These are phyloP conservation scores for Phorcus lineatus DNA, from an alignment of 2,888 invertebrate genomes.

Conservation along the genomic window DNA sequence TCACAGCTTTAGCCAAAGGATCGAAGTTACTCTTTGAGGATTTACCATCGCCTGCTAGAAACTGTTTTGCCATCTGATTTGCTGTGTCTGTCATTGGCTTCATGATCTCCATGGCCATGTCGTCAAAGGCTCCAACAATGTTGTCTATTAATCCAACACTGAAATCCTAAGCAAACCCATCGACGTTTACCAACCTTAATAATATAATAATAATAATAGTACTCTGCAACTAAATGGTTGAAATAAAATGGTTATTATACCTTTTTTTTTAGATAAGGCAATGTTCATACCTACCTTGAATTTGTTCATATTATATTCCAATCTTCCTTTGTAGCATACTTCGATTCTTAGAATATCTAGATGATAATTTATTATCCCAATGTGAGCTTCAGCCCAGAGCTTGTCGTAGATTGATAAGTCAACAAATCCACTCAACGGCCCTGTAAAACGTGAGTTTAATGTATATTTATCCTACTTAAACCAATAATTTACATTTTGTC, in stretches of 20 bases:
- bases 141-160: constrained; percentile 19
- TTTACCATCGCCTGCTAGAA: constrained; percentile 15
- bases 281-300: constrained; percentile 53
- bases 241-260: background rate
- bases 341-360: constrained; percentile 46
- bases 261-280: background rate
- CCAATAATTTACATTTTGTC: too few relatives aligned
- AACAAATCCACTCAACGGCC: constrained; percentile 42
- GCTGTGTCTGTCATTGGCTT: constrained; percentile 29
- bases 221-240: too few relatives aligned
- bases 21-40: constrained; percentile 26
- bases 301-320: constrained; percentile 53
- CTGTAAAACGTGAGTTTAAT: too few relatives aligned
- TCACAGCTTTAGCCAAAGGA: constrained; percentile 19
- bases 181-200: background rate
- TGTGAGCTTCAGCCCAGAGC: constrained; percentile 48
- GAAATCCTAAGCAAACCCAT: constrained; percentile 12
- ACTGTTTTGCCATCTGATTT: constrained; percentile 6
- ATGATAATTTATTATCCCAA: constrained; percentile 44
- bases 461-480: too few relatives aligned
- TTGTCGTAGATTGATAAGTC: constrained; percentile 48
- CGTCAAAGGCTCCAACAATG: constrained; percentile 29
- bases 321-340: constrained; percentile 51
- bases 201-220: too few relatives aligned
- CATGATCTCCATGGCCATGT: constrained; percentile 23